Evolutionary conservation across 2,797 vertebrate species (phyloP).

Genomic region (Peromyscus aztecus): DNA sequence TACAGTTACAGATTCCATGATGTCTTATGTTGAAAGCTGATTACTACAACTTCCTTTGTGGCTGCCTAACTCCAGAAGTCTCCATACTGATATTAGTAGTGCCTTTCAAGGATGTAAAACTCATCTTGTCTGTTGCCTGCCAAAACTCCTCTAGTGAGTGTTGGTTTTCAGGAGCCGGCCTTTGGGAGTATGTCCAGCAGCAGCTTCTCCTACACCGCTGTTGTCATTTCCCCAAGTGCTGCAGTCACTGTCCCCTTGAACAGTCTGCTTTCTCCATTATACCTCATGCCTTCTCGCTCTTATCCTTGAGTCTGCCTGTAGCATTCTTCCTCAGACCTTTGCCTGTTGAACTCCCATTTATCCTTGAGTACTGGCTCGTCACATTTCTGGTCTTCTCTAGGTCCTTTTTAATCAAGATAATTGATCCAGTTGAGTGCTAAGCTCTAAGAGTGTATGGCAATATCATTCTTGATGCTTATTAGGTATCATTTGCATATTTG

Average conservation of each 20-base stretch:
- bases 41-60: not conserved
- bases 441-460: not conserved
- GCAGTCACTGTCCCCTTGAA: not conserved
- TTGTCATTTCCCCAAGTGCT: too few species aligned
- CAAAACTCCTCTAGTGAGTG: not conserved
- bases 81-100: not conserved
- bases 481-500: not conserved
- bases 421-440: not conserved
- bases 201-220: not conserved
- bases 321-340: not conserved
- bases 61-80: not conserved
- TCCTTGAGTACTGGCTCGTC: not conserved
- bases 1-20: not conserved
- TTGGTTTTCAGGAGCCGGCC: not conserved
- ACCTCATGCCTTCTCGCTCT: not conserved
- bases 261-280: not conserved
- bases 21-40: not conserved
- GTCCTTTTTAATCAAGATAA: constrained; percentile 4
- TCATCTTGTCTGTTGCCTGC: not conserved
- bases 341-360: not conserved
- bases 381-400: not conserved
- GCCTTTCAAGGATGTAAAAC: not conserved
- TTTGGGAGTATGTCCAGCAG: not conserved
- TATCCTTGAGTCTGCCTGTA: not conserved
- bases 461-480: not conserved